Conservation (phyloP, 2,113 vertebrate genomes). For the Thunnus maccoyii region DNA sequence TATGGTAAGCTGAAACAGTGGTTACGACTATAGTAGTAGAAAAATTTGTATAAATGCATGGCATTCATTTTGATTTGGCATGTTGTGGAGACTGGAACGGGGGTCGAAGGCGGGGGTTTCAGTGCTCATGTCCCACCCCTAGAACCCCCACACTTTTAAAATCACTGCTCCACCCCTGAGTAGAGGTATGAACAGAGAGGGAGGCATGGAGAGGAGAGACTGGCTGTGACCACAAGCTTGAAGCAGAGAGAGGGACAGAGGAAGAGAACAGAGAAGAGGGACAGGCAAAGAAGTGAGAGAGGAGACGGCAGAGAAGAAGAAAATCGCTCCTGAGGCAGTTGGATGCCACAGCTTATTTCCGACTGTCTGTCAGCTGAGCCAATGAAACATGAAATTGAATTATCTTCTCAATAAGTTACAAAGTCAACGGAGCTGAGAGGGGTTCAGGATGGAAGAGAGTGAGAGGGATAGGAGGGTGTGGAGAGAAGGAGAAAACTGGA, state of each 20-base stretch:
- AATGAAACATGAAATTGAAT: slow-evolving; percentile 62
- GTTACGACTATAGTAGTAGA: no score
- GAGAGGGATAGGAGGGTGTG: neutral
- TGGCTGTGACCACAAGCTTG: slow-evolving; percentile 5
- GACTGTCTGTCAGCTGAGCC: slow-evolving; percentile 33
- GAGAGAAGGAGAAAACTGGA: neutral
- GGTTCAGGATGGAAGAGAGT: neutral
- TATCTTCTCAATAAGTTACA: slow-evolving; percentile 58
- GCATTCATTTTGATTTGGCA: no score
- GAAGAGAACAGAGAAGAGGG: neutral
- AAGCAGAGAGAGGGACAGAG: neutral
- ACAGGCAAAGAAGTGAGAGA: neutral
- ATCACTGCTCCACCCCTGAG: neutral
- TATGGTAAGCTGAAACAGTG: no score
- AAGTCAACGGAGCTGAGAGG: slow-evolving; percentile 54
- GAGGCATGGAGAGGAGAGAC: slow-evolving; percentile 8
- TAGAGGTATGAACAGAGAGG: neutral
- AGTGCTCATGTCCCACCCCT: no score
- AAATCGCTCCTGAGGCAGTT: slow-evolving; percentile 34
- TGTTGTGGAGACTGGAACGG: no score
- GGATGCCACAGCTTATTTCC: slow-evolving; percentile 53
- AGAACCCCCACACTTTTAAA: no score
- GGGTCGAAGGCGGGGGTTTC: no score
- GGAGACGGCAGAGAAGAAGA: slow-evolving; percentile 20
- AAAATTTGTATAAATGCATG: no score